These are phyloP conservation scores for Noctuana brunneofusca DNA, from an alignment of 2,888 invertebrate genomes.

Conservation along the genomic window DNA sequence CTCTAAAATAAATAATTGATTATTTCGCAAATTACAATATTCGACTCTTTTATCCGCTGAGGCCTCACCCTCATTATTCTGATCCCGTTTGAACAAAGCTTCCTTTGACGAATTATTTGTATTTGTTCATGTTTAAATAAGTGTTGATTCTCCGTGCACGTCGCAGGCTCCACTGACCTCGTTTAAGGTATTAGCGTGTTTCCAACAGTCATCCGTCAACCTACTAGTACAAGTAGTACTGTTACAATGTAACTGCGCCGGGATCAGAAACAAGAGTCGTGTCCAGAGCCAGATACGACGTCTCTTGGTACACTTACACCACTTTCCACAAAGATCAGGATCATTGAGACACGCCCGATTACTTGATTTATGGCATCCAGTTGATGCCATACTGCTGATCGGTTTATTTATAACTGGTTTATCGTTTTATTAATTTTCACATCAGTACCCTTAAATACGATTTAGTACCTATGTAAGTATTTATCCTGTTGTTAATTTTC, in stretches of 20 bases:
- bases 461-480: too few relatives aligned
- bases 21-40: neutral
- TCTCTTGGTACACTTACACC: conserved; percentile 42
- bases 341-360: conserved; percentile 18
- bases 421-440: neutral
- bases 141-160: conserved; percentile 50
- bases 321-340: conserved; percentile 40
- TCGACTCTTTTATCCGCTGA: neutral
- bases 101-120: conserved; percentile 39
- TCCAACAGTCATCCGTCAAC: conserved; percentile 52
- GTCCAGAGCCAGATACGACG: conserved; percentile 24
- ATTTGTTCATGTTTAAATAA: conserved; percentile 57
- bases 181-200: conserved; percentile 63
- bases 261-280: conserved; percentile 34
- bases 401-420: neutral
- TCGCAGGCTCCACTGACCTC: conserved; percentile 63
- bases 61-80: neutral
- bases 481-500: too few relatives aligned
- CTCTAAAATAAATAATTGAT: neutral
- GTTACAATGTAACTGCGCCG: conserved; percentile 45
- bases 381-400: neutral
- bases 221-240: conserved; percentile 42
- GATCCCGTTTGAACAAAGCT: neutral
- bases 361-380: conserved; percentile 1
- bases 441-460: too few relatives aligned